phyloP scores from a whole-genome alignment of 2,888 invertebrate genomes.

The Chelonus formosanus region DNA sequence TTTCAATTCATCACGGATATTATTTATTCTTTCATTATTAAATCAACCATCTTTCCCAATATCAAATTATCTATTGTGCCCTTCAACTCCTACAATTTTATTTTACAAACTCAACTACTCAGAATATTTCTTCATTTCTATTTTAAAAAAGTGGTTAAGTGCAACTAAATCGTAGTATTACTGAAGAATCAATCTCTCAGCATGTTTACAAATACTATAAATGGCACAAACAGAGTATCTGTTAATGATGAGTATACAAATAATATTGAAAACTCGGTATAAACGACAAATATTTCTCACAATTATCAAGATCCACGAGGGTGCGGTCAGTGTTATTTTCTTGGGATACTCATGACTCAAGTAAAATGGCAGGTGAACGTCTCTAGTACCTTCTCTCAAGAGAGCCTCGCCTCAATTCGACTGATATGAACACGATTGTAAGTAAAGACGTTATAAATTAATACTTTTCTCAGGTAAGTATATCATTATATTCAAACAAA shows the following conservation, averaged over 20 bases:
- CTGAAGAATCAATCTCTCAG: too few relatives aligned
- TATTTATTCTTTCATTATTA: too few relatives aligned
- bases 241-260: not conserved
- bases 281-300: conserved; percentile 28
- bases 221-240: too few relatives aligned
- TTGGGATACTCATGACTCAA: conserved; percentile 32
- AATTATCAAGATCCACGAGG: conserved; percentile 27
- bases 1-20: too few relatives aligned
- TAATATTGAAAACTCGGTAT: not conserved
- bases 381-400: conserved; percentile 16
- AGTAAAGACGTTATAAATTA: conserved; percentile 12
- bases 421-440: conserved; percentile 29
- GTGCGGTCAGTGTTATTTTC: conserved; percentile 29
- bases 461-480: conserved; percentile 13
- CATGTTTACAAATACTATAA: too few relatives aligned
- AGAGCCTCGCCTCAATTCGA: conserved; percentile 33
- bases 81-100: too few relatives aligned
- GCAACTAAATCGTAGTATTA: too few relatives aligned
- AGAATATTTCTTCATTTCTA: too few relatives aligned
- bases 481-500: not conserved
- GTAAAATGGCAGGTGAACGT: conserved; percentile 36
- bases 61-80: too few relatives aligned
- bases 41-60: too few relatives aligned
- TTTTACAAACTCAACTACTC: too few relatives aligned
- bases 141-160: too few relatives aligned